Evolutionary conservation across 2,888 invertebrate genomes (phyloP), one percentile per base, ranked within the genome.

Genomic region (Spilosoma lubricipeda): DNA sequence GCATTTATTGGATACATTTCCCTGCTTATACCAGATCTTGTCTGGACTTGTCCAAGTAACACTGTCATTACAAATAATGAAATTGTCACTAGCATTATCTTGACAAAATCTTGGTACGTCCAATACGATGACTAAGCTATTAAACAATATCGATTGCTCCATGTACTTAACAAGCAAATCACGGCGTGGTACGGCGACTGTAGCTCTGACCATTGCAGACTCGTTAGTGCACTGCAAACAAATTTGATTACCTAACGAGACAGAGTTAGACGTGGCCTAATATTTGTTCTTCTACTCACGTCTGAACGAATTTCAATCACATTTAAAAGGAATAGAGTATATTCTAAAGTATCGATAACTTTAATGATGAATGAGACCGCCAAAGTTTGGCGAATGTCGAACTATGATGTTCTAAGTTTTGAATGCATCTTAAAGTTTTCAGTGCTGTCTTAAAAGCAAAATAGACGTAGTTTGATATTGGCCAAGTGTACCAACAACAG

Each of bases 161-260:
- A 85, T 79, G 75, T 77, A 77, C 74, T 93, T 90, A 87, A 85
- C 87, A 92, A 88, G 86, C 92, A 89, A 89, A 90, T 89, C 92
- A 91, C 92, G 92, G 81, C 33, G 48, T 73, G 82, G 79, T 76
- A 84, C 48, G 80, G 77, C 85, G 88, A 80, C 86, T 80, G 83
- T 84, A 83, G 83, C 74, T 71, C 87, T 86, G 91, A 89, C 91
- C 88, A 85, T 86, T 84, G 88, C 80, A 85, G 85, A 70, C 93
- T 94, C 92, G 94, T 94, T 93, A 94, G 93, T 84, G 87, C 85
- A 88, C 87, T 84, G 90, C 92, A 93, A 94, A 94, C 94, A 93
- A 93, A 94, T 93, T 93, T 89, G 94, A 94, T 94, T 94, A 93
- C 92, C 91, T 93, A 93, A 93, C 93, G 93, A 94, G 91, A 86